Evolutionary conservation across 2,797 vertebrate species (phyloP), one percentile per base, ranked within the genome.

Genomic region (Scomberomorus guttatus): DNA sequence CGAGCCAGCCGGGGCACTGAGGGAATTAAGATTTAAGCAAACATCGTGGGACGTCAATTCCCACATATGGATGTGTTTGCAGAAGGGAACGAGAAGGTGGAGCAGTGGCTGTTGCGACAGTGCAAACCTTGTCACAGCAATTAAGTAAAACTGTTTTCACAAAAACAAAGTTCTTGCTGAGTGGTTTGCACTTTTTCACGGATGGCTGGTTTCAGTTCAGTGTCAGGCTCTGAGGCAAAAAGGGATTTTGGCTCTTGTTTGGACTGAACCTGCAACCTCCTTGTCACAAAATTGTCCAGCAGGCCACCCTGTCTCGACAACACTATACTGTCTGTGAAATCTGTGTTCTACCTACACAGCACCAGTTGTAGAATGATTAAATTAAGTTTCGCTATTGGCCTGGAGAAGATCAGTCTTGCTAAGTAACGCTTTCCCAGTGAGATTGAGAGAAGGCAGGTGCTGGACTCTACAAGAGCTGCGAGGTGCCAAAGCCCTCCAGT

Each of bases 51-150:
- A 86, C n/a, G 61, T 81, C 79, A 77, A 32, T 70, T 86, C 67
- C 64, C 77, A 85, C 83, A 78, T 84, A 83, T 74, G 76, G 74
- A 70, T 61, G 57, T 82, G 78, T 88, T 84, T 87, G 83, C n/a
- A 48, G 46, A 73, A 65, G 80, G 46, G 18, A 54, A 75, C 62
- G 57, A 25, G 65, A 64, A 81, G 88, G 83, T 51, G 67, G 82
- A 68, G 70, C 74, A 32, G 71, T 17, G 29, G 74, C 72, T 74
- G 80, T 34, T 48, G 42, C 14, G 73, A 83, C 56, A 77, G 62
- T 63, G 42, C 56, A 56, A 76, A 87, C 72, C 84, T 67, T 78
- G 79, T 86, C 78, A 81, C 37, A 76, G 64, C 77, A 86, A 79
- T 84, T 75, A 73, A 46, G 39, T 52, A 68, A 74, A 86, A 85